Conservation (phyloP, 1,140 invertebrate species). For the Cyclargus thomasi region DNA sequence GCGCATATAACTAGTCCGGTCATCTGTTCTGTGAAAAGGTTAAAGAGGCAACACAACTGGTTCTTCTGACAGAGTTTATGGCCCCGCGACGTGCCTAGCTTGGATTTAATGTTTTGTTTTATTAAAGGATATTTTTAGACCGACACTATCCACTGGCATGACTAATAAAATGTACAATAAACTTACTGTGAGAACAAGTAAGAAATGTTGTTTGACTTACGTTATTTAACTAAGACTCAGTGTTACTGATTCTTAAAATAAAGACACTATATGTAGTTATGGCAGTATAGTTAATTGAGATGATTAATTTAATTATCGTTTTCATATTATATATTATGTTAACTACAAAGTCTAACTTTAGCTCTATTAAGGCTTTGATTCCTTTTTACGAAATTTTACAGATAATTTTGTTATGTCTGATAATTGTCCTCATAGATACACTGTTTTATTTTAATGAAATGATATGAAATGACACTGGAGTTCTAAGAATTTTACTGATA, state of each 20-base stretch:
- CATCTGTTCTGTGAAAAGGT: conserved; percentile 3
- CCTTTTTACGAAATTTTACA: no score
- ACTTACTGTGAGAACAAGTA: not conserved
- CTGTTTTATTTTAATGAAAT: no score
- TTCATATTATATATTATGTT: no score
- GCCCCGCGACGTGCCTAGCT: not conserved
- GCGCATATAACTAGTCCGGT: not conserved
- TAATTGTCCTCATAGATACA: no score
- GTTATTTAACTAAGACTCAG: not conserved
- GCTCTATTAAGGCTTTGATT: no score
- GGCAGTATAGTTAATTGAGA: not conserved
- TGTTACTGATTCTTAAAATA: not conserved
- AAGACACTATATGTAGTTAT: not conserved
- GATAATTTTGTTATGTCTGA: no score
- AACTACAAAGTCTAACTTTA: no score
- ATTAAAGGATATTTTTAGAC: not conserved
- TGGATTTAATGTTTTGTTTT: not conserved
- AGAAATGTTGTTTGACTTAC: not conserved
- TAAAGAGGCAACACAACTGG: conserved; percentile 5
- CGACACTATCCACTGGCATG: not conserved
- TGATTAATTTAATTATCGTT: not conserved
- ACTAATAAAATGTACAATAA: not conserved
- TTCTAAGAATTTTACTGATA: no score
- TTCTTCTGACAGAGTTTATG: not conserved
- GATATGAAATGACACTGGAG: no score